These are phyloP conservation scores for Zhuqinia jingwanae DNA, from an alignment of 2,888 invertebrate species.

Conservation along the genomic window DNA sequence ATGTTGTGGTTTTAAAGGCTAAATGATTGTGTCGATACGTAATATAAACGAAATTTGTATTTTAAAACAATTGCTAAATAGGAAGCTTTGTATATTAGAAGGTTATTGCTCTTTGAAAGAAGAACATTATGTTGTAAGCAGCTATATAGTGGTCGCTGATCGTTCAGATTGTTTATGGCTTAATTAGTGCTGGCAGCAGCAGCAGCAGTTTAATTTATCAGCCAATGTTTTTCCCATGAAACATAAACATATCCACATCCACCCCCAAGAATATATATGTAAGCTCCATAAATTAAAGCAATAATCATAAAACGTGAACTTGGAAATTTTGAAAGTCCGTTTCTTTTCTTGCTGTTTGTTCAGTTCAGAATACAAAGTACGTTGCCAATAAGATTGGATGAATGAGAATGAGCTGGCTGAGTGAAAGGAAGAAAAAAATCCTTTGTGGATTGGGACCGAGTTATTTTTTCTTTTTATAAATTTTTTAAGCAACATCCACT, in stretches of 20 bases:
- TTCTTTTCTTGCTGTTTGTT: not conserved
- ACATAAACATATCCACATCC: constrained; percentile 51
- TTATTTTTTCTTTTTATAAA: constrained; percentile 1
- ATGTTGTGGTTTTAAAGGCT: too few relatives aligned
- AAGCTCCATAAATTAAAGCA: constrained; percentile 7
- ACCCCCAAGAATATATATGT: not conserved
- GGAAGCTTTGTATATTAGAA: too few relatives aligned
- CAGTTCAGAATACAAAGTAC: constrained; percentile 50
- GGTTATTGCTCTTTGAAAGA: too few relatives aligned
- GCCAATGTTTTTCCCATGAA: constrained; percentile 40
- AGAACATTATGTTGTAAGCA: not conserved
- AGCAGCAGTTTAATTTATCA: constrained; percentile 24
- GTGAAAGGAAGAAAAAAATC: constrained; percentile 27
- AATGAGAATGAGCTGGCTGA: constrained; percentile 35
- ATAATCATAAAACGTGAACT: constrained; percentile 43
- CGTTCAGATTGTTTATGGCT: constrained; percentile 17
- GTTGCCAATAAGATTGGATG: constrained; percentile 49
- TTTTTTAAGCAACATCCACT: constrained; percentile 35
- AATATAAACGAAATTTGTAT: too few relatives aligned
- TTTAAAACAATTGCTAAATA: too few relatives aligned
- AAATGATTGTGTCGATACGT: too few relatives aligned
- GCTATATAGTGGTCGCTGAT: too few relatives aligned
- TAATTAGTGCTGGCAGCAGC: not conserved
- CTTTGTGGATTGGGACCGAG: constrained; percentile 34
- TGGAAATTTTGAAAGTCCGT: constrained; percentile 14